These are phyloP conservation scores for Tetheella fluctuosa DNA, from an alignment of 2,888 invertebrate species.

Conservation along the genomic window DNA sequence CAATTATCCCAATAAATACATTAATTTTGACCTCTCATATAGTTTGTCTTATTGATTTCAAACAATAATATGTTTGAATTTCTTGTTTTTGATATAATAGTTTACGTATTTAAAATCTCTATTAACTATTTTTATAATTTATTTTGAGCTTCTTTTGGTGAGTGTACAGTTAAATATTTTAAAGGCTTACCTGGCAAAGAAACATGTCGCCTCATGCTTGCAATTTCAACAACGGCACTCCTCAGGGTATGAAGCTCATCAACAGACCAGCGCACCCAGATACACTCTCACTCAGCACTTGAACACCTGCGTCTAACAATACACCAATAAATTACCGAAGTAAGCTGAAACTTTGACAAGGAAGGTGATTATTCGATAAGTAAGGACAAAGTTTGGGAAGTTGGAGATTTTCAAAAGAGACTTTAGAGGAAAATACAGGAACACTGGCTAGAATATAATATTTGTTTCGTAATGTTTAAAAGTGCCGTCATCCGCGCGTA, in stretches of 20 bases:
- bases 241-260: conserved; percentile 62
- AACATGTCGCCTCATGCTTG: conserved; percentile 69
- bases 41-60: background rate
- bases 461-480: conserved; percentile 28
- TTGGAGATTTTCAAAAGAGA: conserved; percentile 18
- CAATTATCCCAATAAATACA: too few relatives aligned
- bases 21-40: background rate
- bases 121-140: background rate
- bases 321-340: conserved; percentile 44
- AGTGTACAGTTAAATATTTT: background rate
- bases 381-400: conserved; percentile 21
- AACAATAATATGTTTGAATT: background rate
- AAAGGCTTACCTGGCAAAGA: conserved; percentile 67
- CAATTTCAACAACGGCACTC: conserved; percentile 34
- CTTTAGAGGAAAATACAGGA: conserved; percentile 27
- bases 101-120: too few relatives aligned
- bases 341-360: conserved; percentile 40
- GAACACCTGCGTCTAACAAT: conserved; percentile 58
- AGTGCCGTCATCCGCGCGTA: conserved; percentile 57
- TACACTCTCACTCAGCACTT: conserved; percentile 68
- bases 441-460: conserved; percentile 45
- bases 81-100: background rate
- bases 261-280: conserved; percentile 61
- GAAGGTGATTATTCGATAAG: conserved; percentile 25
- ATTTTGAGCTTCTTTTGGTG: background rate